Base-by-base conservation (phyloP, 2,888 invertebrate species). In the Acanthosoma haemorrhoidale region DNA sequence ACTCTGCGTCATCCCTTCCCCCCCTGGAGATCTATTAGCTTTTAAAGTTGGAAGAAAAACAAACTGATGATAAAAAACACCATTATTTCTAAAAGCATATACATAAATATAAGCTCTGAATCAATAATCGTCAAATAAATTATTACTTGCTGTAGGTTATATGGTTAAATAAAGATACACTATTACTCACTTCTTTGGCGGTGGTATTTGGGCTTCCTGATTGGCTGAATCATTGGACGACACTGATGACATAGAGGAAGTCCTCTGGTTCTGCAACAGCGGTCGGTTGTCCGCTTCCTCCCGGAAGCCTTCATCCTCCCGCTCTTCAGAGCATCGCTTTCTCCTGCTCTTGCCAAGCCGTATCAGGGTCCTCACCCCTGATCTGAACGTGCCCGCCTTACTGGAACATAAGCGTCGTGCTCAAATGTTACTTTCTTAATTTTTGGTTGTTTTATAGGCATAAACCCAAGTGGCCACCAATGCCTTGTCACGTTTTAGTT, bases 351-450 rank as follows among this genome's bases (percentile, higher is more conserved):
- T 61, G 6, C 77, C 76, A 6, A 77, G 73, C 43, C 75, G 63
- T 71, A 77, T 76, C 36, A 77, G 69, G 34, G 71, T 76, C 57
- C 74, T 75, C 15, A 76, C 77, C 63, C 75, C 75, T 39, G 76
- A 75, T 43, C 75, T 76, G 41, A 76, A 73, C 6, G 74, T 75
- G 34, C 74, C 71, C 43, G 72, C 69, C 64, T 71, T 73, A 34
- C 72, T 71, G 69, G 1, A 70, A 66, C 9, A 36, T n/a, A n/a
- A n/a, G n/a, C n/a, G n/a, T n/a, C n/a, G n/a, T n/a, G n/a, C n/a
- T n/a, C n/a, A n/a, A n/a, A n/a, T n/a, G n/a, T n/a, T n/a, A n/a
- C n/a, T n/a, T n/a, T n/a, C n/a, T n/a, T n/a, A n/a, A n/a, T n/a
- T n/a, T n/a, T n/a, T n/a, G n/a, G n/a, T n/a, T n/a, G n/a, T n/a